Base-by-base conservation (phyloP, 1,140 invertebrate species). In the Phenacoccus solenopsis region DNA sequence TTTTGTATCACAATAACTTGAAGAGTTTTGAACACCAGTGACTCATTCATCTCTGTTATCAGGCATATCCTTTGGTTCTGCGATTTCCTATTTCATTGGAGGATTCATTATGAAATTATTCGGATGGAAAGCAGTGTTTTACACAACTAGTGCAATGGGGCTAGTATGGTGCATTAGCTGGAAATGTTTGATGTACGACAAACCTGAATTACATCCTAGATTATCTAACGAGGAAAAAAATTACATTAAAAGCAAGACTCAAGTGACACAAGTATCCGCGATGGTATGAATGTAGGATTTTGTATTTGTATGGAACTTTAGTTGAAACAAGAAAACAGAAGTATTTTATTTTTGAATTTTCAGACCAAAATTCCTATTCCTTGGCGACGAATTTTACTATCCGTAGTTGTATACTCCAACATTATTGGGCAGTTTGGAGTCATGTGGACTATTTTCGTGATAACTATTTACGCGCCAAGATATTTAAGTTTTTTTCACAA, bases 141-240 rank as follows among this genome's bases (percentile, higher is more conserved):
- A 91, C 73, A 75, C 85, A 1, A 86, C 84, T 12, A 88, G 87
- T 27, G 72, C 79, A 0, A 74, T 88, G 4, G 86, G 86, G 3
- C 56, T 91, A 7, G 38, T 90, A 2, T 96, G 93, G 93, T 92
- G 89, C 72, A 75, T 82, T 24, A 85, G 85, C 73, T 92, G 90
- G 90, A 81, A 86, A 73, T 82, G 84, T 59, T 79, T 90, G n/a
- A 83, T 91, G 0, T 90, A 85, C 74, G 88, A 91, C 73, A 83
- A 84, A 12, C 95, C 95, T 9, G 82, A 84, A 0, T 77, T 82
- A 68, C 93, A 97, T 82, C 89, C 89, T 4, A 81, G 86, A 61
- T 96, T 97, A 64, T 83, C 83, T 0, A 75, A 80, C 0, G 78
- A 84, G 0, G 93, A 95, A 77, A 81, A 78, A 49, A 79, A 82